These are phyloP conservation scores for human (Homo sapiens) DNA, from an alignment of 2,113 vertebrate genomes.

Conservation along the genomic window DNA sequence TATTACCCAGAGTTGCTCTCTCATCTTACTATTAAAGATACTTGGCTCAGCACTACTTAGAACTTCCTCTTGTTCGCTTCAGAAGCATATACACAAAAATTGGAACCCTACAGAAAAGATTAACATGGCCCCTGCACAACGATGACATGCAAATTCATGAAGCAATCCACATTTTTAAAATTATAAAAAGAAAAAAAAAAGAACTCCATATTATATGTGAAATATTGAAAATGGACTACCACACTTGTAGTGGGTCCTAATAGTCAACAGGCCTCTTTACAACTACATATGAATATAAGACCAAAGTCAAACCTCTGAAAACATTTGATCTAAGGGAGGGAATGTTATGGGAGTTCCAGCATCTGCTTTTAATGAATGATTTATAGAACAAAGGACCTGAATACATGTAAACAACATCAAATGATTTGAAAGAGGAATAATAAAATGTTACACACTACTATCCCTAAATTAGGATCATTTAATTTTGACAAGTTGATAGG, in stretches of 20 bases:
- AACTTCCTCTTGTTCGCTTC: neutral
- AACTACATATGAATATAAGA: neutral
- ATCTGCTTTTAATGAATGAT: neutral
- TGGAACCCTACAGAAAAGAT: too few relatives aligned
- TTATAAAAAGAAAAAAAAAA: neutral
- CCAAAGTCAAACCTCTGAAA: slow-evolving; percentile 19
- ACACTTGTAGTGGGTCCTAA: neutral
- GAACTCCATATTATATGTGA: neutral
- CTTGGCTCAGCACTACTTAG: neutral
- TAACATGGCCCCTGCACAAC: too few relatives aligned
- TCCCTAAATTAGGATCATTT: neutral
- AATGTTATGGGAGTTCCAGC: neutral
- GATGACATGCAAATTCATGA: too few relatives aligned
- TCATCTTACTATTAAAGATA: neutral
- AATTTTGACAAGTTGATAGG: slow-evolving; percentile 2
- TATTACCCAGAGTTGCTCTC: neutral
- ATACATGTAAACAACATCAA: neutral
- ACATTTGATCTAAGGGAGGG: neutral
- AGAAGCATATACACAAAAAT: too few relatives aligned
- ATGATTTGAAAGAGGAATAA: neutral
- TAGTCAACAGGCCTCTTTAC: neutral
- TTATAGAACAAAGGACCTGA: neutral
- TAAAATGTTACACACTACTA: neutral
- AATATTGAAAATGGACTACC: neutral
- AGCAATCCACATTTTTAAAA: too few relatives aligned